Conservation (phyloP, 2,113 vertebrate species). For the Phrynocephalus versicolor region DNA sequence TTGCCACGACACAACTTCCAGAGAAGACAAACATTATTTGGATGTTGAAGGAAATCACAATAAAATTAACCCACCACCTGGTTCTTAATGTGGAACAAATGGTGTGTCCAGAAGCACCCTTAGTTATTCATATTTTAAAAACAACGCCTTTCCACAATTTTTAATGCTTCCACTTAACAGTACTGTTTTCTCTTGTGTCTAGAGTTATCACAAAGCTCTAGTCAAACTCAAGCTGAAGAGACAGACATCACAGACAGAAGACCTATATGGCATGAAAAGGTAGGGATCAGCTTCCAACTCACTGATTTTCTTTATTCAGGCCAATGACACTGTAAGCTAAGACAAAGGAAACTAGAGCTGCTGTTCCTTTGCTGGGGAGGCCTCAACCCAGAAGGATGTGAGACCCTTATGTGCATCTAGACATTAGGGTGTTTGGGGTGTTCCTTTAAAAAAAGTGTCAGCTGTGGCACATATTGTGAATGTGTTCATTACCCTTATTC, state of each 20-base stretch:
- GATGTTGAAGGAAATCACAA: too few species aligned
- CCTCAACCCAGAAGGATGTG: neutral
- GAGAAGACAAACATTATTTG: too few species aligned
- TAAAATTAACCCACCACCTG: too few species aligned
- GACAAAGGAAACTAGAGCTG: neutral
- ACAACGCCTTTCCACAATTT: neutral
- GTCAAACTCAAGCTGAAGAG: slow-evolving; percentile 71
- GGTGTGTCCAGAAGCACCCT: too few species aligned
- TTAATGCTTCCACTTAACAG: neutral
- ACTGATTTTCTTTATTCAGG: neutral
- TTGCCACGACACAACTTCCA: too few species aligned
- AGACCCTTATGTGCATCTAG: neutral
- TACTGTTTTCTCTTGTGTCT: slow-evolving; percentile 38
- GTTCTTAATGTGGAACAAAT: too few species aligned
- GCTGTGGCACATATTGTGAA: too few species aligned
- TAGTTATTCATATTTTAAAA: too few species aligned
- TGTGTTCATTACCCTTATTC: too few species aligned
- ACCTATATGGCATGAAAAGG: slow-evolving; percentile 10
- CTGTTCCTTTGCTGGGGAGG: neutral
- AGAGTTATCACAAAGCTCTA: slow-evolving; percentile 64
- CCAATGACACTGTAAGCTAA: neutral
- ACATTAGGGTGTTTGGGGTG: neutral
- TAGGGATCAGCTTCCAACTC: slow-evolving; percentile 20
- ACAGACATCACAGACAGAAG: slow-evolving; percentile 25
- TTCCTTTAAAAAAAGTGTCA: too few species aligned